Base-by-base conservation (phyloP, 2,888 invertebrate species). In the Drosophila barbarae region DNA sequence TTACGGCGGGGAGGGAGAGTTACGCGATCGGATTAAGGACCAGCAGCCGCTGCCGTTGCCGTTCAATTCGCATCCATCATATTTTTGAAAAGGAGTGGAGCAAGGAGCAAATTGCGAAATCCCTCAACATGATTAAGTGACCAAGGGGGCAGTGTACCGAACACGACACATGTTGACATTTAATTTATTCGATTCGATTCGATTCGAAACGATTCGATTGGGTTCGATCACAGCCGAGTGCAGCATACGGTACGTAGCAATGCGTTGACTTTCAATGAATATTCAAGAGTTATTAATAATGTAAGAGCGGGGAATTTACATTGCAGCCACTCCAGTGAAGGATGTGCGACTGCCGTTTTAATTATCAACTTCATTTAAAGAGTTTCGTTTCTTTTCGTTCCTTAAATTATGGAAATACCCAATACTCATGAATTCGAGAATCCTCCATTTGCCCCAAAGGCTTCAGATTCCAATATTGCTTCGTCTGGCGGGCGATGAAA, bases 61-160 rank as follows among this genome's bases (percentile, higher is more conserved):
- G 41, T 52, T 52, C 30, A 15, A 15, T 12, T n/a, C 49, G 47
- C 77, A 66, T 80, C 66, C 63, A 72, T 74, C 66, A 72, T 54
- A 72, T 54, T 49, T 63, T 32, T 32, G 21, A 26, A 69, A 64
- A 69, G 23, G 42, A 26, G 39, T 38, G 23, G 23, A 23, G 50
- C 50, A 63, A 52, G 44, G 51, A 58, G 63, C 53, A 38, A 30
- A 21, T 26, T 30, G 50, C 18, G 42, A 18, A 49, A 60, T 60
- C 61, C 55, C 61, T 61, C 69, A 59, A 81, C 78, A 82, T 78
- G 84, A 84, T 84, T 77, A 81, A 78, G 82, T 84, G 76, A 47
- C 71, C 52, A 47, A 28, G n/a, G 8, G 21, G 28, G 26, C 26
- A 69, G 46, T 50, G 49, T 65, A 52, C 34, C 51, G 51, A 53